Percentiles rank a stretch among this genome's conserved stretches.
phyloP scores from a whole-genome alignment of 1,140 invertebrate genomes.

The Drosophila malerkotliana region DNA sequence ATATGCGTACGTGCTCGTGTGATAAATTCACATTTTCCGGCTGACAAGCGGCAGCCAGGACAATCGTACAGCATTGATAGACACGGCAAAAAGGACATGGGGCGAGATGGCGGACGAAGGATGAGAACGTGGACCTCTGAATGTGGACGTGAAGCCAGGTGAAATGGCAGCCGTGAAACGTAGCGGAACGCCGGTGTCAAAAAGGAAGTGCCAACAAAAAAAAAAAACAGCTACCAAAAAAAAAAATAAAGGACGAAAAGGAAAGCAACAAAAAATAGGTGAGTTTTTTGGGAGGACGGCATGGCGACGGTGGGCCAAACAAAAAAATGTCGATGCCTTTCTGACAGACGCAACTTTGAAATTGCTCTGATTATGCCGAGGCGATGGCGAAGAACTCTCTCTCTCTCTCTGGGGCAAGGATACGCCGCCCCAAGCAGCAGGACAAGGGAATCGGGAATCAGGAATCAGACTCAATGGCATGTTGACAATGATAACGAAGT shows the following conservation, averaged over 20 bases:
- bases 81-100: conserved; percentile 37
- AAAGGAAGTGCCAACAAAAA: conserved; percentile 70
- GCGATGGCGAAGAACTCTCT: not conserved
- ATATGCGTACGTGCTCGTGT: conserved; percentile 81
- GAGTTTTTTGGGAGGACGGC: not conserved
- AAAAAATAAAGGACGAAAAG: not conserved
- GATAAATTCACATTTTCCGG: conserved; percentile 82
- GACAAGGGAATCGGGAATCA: conserved; percentile 11
- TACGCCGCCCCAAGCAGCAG: not conserved
- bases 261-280: not conserved
- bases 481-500: conserved; percentile 82
- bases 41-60: conserved; percentile 56
- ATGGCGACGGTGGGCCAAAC: conserved; percentile 44
- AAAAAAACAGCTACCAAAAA: conserved; percentile 15
- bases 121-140: not conserved
- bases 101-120: not conserved
- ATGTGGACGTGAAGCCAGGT: conserved; percentile 25
- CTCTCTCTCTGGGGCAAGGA: not conserved
- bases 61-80: conserved; percentile 71
- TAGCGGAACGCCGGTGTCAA: conserved; percentile 79
- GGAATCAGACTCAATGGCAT: conserved; percentile 67
- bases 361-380: conserved; percentile 75
- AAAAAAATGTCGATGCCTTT: conserved; percentile 74
- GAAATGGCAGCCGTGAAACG: conserved; percentile 68
- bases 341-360: conserved; percentile 79